Conservation (phyloP, 2,888 invertebrate genomes). For the Rambutsinella grinnellia region DNA sequence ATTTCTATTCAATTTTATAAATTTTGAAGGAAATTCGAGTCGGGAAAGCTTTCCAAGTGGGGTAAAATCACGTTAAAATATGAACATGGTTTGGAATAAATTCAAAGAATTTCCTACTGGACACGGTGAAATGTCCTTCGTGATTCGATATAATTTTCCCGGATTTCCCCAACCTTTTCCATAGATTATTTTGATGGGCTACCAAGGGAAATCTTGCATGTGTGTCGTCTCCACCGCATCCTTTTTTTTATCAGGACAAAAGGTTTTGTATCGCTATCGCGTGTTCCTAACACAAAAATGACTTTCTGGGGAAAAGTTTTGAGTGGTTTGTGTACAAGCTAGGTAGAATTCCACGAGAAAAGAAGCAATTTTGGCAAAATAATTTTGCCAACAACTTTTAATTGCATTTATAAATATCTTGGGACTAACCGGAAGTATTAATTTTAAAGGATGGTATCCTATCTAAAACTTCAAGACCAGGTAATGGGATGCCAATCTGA, state of each 20-base stretch:
- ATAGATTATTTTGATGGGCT: slow-evolving; percentile 6
- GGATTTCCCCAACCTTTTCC: slow-evolving; percentile 24
- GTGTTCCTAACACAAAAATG: no score
- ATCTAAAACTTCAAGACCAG: slow-evolving; percentile 65
- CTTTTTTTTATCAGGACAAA: neutral
- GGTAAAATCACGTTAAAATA: no score
- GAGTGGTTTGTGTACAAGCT: neutral
- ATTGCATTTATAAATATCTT: neutral
- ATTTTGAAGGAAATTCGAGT: neutral
- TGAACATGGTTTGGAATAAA: no score
- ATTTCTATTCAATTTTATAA: slow-evolving; percentile 6
- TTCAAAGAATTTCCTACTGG: no score
- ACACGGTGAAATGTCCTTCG: no score
- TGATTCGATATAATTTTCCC: slow-evolving; percentile 39
- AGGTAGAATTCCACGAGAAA: neutral
- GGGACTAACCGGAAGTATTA: slow-evolving; percentile 61
- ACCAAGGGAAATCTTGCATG: slow-evolving; percentile 21
- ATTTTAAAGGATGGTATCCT: slow-evolving; percentile 65
- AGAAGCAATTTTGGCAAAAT: neutral
- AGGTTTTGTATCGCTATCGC: no score
- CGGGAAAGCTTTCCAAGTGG: no score
- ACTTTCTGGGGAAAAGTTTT: slow-evolving; percentile 4
- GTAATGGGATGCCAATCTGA: slow-evolving; percentile 63
- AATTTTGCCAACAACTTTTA: neutral
- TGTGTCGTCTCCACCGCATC: slow-evolving; percentile 8